These are phyloP conservation scores for Pristionchus fissidentatus DNA, from an alignment of 2,888 invertebrate genomes.

Conservation along the genomic window DNA sequence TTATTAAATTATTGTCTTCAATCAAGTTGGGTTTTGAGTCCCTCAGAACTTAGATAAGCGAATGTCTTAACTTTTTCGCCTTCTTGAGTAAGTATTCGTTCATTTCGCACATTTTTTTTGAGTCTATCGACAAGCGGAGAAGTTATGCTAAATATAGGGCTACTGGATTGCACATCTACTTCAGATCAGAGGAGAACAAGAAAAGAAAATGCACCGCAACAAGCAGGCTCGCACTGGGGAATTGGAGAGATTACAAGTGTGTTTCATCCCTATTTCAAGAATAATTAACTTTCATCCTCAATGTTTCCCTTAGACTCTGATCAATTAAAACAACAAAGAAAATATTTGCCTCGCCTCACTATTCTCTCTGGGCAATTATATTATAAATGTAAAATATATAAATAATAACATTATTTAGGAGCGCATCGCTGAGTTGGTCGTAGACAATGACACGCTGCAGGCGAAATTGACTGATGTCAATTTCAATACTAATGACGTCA, in stretches of 20 bases:
- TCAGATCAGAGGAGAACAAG: too few relatives aligned
- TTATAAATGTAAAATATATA: too few relatives aligned
- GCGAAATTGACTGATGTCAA: conserved; percentile 54
- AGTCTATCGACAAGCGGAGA: too few relatives aligned
- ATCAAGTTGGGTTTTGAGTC: neutral
- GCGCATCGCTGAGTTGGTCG: conserved; percentile 56
- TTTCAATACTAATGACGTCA: conserved; percentile 61
- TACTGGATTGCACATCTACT: too few relatives aligned
- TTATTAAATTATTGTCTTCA: neutral
- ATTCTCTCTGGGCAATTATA: too few relatives aligned
- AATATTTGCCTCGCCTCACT: too few relatives aligned
- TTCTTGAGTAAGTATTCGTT: too few relatives aligned
- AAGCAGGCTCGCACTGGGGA: neutral
- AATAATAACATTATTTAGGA: conserved; percentile 48
- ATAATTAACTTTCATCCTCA: neutral
- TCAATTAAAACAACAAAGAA: neutral
- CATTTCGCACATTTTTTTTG: too few relatives aligned
- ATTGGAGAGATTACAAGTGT: conserved; percentile 10
- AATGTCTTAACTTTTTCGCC: too few relatives aligned
- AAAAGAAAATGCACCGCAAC: conserved; percentile 16
- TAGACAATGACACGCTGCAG: conserved; percentile 55
- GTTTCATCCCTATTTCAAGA: neutral
- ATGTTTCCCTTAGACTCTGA: neutral
- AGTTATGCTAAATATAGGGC: too few relatives aligned
- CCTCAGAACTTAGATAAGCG: neutral